Base-by-base conservation (phyloP, 2,888 invertebrate genomes). In the Himalopsyche japonica region DNA sequence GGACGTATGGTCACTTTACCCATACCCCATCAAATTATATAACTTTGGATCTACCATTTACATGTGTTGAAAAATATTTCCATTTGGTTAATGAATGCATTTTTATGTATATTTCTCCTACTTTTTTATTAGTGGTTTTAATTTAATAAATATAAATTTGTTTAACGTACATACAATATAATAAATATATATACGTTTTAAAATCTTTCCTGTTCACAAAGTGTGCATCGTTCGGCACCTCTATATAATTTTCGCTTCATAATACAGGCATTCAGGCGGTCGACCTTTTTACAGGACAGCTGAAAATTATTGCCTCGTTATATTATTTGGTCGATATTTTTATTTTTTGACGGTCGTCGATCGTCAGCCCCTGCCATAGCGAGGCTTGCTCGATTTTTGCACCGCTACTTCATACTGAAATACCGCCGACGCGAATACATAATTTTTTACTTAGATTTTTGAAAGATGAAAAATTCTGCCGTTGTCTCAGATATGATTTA, bases 241-340 rank as follows among this genome's bases (percentile, higher is more conserved):
- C 15, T 70, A 24, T 57, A 70, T 70, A 70, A 70, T 70, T 27
- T 27, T 27, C 27, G 20, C 27, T 30, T 70, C 27, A 70, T 15
- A 30, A 70, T 27, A 27, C 70, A 27, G 27, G 70, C 70, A 70
- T 27, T 27, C 27, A 6, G n/a, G 82, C 57, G 64, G 47, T 57
- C 82, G 37, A 57, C 82, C 43, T 81, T 83, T 85, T 78, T 80
- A 47, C 24, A 24, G 76, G 78, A 64, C 81, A 79, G 76, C 76
- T 32, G 76, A 86, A 82, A 84, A 83, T 84, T 84, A 84, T 84
- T 81, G 82, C 81, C 81, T 82, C 81, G 85, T 85, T 85, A 79
- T 85, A 83, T 83, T 81, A 80, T 79, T 79, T 81, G 78, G 79
- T 81, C 43, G 78, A 80, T 85, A 82, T 49, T 70, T 80, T 80